Percentiles rank a stretch among this genome's conserved stretches.
These are phyloP conservation scores for Carposina sasakii DNA, from an alignment of 1,140 invertebrate species.

Conservation along the genomic window DNA sequence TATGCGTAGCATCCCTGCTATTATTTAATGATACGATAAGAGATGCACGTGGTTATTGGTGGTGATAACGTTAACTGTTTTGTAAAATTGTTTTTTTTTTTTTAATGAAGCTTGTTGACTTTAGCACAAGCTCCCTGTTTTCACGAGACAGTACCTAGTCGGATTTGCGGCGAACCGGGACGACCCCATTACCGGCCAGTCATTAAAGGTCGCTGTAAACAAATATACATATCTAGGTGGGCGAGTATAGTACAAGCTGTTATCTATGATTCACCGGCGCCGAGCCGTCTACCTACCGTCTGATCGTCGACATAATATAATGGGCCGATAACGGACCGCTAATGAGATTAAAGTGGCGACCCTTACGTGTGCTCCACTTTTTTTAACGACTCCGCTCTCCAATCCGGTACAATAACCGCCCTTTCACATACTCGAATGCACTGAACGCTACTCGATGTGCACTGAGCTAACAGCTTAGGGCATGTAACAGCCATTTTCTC, in stretches of 20 bases:
- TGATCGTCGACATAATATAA: constrained; percentile 55
- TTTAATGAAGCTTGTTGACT: too few relatives aligned
- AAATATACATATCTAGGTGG: constrained; percentile 55
- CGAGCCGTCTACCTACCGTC: constrained; percentile 54
- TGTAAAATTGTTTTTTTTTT: too few relatives aligned
- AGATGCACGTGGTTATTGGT: too few relatives aligned
- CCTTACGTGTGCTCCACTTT: constrained; percentile 28
- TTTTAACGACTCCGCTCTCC: constrained; percentile 13
- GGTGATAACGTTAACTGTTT: too few relatives aligned
- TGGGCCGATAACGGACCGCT: constrained; percentile 47
- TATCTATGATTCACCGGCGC: constrained; percentile 66
- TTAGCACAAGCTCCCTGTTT: too few relatives aligned
- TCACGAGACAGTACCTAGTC: constrained; percentile 36
- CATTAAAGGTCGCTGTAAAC: constrained; percentile 60
- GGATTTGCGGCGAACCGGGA: constrained; percentile 28
- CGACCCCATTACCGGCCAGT: constrained; percentile 39
- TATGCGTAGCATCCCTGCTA: too few relatives aligned
- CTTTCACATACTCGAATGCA: too few relatives aligned
- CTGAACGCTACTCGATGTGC: background rate
- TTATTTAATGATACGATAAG: too few relatives aligned
- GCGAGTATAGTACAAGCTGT: constrained; percentile 43
- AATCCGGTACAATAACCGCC: too few relatives aligned
- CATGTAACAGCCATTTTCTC: constrained; percentile 25
- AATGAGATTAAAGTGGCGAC: constrained; percentile 49
- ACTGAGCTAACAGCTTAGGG: constrained; percentile 9